Base-by-base conservation (phyloP, 2,113 vertebrate species). In the Canis aureus region DNA sequence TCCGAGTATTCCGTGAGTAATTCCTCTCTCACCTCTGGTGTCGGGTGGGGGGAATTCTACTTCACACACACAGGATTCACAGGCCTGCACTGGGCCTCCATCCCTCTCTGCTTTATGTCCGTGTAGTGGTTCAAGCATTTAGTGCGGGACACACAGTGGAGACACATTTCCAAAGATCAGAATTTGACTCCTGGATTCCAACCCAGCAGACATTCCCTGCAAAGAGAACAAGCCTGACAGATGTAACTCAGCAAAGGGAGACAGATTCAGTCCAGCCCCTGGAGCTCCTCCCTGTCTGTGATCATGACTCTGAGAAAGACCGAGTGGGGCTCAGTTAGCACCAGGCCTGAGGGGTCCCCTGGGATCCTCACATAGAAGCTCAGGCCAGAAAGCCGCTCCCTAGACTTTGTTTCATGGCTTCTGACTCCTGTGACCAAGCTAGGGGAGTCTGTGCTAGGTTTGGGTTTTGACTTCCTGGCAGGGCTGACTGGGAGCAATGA, bases 251-350 rank as follows among this genome's bases (percentile, higher is more conserved):
- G 57, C 53, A 55, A 10, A 20, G 25, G n/a, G 16, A 88, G 12
- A 25, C 43, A 19, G 13, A 11, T 38, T 23, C 27, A 71, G 16
- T 23, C 53, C 38, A 67, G 8, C 4, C 12, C 23, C 15, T 43
- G 6, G 1, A 2, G 3, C 7, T 32, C 12, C 38, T 80, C 3
- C 55, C 38, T 1, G 1, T 16, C 38, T 1, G 1, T 16, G 15
- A 27, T 25, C 51, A 9, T 3, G 32, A 25, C 20, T 22, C 43
- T 12, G 32, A 60, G 19, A 79, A 82, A 20, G n/a, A 35, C 4
- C 15, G 76, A 32, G 9, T 0, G 29, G 27, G 35, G 6, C 11
- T 38, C 1, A 0, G 9, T 11, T 4, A 29, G 32, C 17, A 8
- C 55, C 49, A 53, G 55, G 17, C 1, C 51, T 78, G 10, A 76